Evolutionary conservation across 2,113 vertebrate genomes (phyloP), one percentile per base, ranked within the genome.

Genomic region (Gallinago paraguaiae): DNA sequence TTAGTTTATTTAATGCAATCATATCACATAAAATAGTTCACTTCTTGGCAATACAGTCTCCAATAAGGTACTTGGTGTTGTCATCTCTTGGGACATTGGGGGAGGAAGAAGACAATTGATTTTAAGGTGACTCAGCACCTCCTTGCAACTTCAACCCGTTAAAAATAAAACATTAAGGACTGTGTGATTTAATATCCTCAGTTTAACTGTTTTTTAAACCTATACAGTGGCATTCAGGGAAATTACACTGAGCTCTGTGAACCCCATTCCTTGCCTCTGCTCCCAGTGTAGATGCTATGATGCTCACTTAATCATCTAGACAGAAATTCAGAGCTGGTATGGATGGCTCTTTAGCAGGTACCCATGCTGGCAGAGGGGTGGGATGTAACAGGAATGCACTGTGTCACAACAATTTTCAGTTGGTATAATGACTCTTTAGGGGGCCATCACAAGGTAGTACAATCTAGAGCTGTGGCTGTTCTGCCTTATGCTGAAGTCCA

Each of bases 131-230:
- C 48, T 93, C 91, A 68, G 77, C 86, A 91, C 18, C 33, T 60
- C 33, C 30, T 11, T 82, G 46, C 56, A 75, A 86, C 37, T 86
- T 84, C 51, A 92, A 60, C 12, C 10, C 5, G 4, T 70, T 84
- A 89, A 92, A 90, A 90, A 88, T 57, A 80, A 88, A 85, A 68
- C 35, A 78, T 88, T 80, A 64, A 92, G 74, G 35, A 64, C 20
- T 10, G 48, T 64, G 51, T 82, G 83, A 81, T 86, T 92, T 86
- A 83, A 74, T 51, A 59, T 27, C 23, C 37, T 70, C 31, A 59
- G 19, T 80, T 82, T 65, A 92, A 88, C 12, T 63, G 50, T 50
- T 83, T 48, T 83, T 74, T 81, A 83, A 90, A 50, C 11, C 22
- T 70, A 31, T 31, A 39, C 14, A 74, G 46, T 19, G 18, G 13